Base-by-base conservation (phyloP, 23 tunicate genomes). In the Diplosoma virens region DNA sequence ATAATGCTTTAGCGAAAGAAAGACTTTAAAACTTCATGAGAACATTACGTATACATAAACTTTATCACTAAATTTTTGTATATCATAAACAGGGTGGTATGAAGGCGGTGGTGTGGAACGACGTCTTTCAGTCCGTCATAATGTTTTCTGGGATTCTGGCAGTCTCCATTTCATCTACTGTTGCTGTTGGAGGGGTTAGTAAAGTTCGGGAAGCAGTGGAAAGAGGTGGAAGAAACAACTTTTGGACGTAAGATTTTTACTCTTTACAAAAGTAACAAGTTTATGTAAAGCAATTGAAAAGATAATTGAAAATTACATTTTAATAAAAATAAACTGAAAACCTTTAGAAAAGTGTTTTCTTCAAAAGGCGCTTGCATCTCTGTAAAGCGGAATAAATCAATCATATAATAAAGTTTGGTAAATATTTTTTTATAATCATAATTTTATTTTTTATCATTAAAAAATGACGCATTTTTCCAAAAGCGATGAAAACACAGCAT, bases 101-200 rank as follows among this genome's bases (percentile, higher is more conserved):
- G 46, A 82, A 82, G 32, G 87, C 87, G 26, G 80, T 82, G 48
- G 60, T 82, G 2, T 82, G 79, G 79, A 50, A 52, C 25, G 87
- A 82, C 73, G 65, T 80, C 0, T 14, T 82, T 30, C 87, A 82
- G 59, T 71, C 87, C 1, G 79, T 25, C 2, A 73, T 82, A 24
- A 82, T 82, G 87, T 7, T 82, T 1, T 45, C 71, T 17, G 87
- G 87, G 1, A 29, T 70, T 27, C 17, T 82, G 48, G 87, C 87
- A 14, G 73, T 82, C 18, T 50, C 35, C 17, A 82, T 82, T 17
- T 58, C 37, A 29, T 37, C 73, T 29, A 33, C 73, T 1, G 41
- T 82, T 22, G 29, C 37, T 28, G 67, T 73, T 29, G 87, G 87
- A n/a, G 87, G 87, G 7, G 2, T 55, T 22, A 54, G 55, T 7